Conservation (phyloP, 2,113 vertebrate genomes). For the Mesocricetus auratus region DNA sequence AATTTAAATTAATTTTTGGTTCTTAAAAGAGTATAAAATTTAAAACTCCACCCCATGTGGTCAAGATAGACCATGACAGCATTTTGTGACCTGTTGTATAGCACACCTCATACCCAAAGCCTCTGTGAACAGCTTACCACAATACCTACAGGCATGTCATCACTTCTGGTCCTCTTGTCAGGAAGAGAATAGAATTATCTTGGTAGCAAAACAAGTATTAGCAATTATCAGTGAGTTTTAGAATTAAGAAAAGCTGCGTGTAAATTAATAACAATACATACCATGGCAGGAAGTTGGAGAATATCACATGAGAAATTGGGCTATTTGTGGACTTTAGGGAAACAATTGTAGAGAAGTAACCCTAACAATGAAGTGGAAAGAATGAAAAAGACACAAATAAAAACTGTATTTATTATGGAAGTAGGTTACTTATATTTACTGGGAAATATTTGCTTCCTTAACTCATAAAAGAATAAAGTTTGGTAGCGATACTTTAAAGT, state of each 20-base stretch:
- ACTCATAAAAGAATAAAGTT: constrained; percentile 65
- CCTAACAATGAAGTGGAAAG: neutral
- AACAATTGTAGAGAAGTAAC: neutral
- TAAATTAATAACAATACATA: neutral
- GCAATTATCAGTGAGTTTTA: neutral
- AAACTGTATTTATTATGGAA: neutral
- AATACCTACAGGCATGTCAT: neutral
- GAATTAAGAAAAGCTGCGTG: neutral
- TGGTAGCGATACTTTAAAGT: constrained; percentile 77
- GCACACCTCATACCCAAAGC: neutral
- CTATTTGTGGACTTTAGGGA: neutral
- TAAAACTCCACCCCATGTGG: neutral
- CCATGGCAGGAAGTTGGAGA: neutral
- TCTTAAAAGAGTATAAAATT: neutral
- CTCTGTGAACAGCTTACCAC: neutral
- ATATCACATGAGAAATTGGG: neutral
- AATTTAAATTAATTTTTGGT: neutral
- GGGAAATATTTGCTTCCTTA: constrained; percentile 29
- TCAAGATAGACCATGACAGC: neutral
- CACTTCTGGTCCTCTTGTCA: neutral
- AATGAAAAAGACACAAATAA: neutral
- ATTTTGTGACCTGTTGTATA: neutral
- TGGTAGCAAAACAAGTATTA: neutral
- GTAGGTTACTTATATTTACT: constrained; percentile 23
- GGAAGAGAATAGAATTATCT: neutral